A percentile compares a stretch with the other conserved stretches of the same genome.
These are phyloP conservation scores for Tinea semifulvella DNA, from an alignment of 2,888 invertebrate genomes.

Conservation along the genomic window DNA sequence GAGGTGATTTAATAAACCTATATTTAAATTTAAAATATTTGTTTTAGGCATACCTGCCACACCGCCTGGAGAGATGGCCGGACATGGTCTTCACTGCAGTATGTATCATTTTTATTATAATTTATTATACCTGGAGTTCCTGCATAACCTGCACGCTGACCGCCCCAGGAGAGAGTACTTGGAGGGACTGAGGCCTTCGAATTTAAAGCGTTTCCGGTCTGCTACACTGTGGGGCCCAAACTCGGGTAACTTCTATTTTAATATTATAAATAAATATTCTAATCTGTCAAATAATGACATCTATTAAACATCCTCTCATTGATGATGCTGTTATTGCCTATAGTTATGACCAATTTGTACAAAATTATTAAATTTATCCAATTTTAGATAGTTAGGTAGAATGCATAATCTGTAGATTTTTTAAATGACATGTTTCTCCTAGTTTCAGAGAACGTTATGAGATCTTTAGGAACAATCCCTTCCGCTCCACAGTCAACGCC, in stretches of 20 bases:
- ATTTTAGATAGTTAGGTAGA: background rate
- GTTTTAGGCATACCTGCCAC: background rate
- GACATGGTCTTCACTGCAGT: background rate
- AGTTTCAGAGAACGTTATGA: background rate
- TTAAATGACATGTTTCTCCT: background rate
- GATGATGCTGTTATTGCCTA: too few relatives aligned
- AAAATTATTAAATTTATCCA: background rate
- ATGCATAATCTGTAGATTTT: background rate
- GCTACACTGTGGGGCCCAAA: conserved; percentile 49
- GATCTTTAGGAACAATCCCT: conserved; percentile 2
- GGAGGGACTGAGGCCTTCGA: conserved; percentile 76
- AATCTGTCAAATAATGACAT: too few relatives aligned
- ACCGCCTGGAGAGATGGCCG: conserved; percentile 3
- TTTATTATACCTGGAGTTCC: background rate
- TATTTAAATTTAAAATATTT: too few relatives aligned
- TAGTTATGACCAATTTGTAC: background rate
- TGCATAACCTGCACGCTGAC: background rate
- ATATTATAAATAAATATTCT: background rate
- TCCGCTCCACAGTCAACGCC: conserved; percentile 26
- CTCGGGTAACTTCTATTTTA: conserved; percentile 26
- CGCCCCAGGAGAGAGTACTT: conserved; percentile 52
- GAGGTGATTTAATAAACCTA: too few relatives aligned
- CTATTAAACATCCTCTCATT: too few relatives aligned
- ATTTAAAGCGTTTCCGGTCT: conserved; percentile 84
- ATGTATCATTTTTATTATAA: background rate